A percentile compares a stretch with the other conserved stretches of the same genome.
phyloP scores from a whole-genome alignment of 2,888 invertebrate species.

The Stenodema calcarata region DNA sequence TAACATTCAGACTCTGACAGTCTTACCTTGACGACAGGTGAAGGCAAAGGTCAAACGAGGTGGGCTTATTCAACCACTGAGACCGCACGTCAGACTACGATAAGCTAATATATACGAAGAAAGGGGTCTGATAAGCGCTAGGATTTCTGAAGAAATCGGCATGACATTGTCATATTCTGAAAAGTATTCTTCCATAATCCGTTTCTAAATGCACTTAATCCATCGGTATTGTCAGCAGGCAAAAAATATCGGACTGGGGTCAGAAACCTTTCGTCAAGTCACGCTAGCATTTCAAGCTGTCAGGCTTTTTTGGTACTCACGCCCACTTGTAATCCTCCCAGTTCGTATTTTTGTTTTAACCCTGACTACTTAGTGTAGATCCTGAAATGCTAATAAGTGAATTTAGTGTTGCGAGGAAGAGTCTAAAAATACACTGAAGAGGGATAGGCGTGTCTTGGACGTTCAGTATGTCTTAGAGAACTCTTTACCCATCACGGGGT shows the following conservation, averaged over 20 bases:
- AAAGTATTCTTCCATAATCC: background rate
- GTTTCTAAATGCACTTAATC: background rate
- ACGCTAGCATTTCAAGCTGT: background rate
- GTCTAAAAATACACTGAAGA: background rate
- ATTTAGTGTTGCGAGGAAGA: background rate
- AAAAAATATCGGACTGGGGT: background rate
- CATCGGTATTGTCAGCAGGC: background rate
- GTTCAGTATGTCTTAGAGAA: background rate
- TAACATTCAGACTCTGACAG: background rate
- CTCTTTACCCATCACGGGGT: background rate
- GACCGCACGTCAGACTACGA: background rate
- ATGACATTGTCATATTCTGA: background rate
- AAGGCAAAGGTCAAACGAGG: background rate
- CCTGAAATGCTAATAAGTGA: background rate
- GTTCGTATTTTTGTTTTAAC: background rate
- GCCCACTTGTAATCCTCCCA: background rate
- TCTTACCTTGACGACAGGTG: background rate
- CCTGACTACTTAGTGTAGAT: background rate
- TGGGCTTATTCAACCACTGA: background rate
- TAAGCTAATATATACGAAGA: background rate
- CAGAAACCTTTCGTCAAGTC: background rate
- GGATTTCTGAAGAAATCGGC: background rate
- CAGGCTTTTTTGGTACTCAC: background rate
- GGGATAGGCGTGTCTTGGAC: background rate
- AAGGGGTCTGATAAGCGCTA: too few species aligned